Evolutionary conservation across 1,140 invertebrate species (phyloP), one percentile per base, ranked within the genome.

Genomic region (Drosophila kanapiae): DNA sequence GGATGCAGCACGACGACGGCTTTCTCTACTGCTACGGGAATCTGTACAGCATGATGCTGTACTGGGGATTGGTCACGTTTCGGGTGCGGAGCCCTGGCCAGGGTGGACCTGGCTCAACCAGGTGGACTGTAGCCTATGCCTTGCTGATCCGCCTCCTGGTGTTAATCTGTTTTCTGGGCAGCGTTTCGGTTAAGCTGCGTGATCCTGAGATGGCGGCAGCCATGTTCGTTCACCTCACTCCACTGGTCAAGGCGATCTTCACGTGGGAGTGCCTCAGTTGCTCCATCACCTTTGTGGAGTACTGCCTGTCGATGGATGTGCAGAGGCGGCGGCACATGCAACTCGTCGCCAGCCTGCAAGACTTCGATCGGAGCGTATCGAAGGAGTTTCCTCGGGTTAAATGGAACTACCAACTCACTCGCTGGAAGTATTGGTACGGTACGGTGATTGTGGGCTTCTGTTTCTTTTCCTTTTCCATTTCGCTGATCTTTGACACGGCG

Each of bases 361-460:
- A 14, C 2, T 62, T 92, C 33, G 91, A 92, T 68, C 38, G 57
- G 0, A 11, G 47, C 1, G 45, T 92, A 8, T 42, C 68, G 3
- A 18, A 29, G 2, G n/a, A 72, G 27, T 92, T 91, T 40, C 69
- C 80, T 1, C 4, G 72, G 4, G 72, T 91, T 0, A 16, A 53
- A n/a, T 92, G 91, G 91, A 67, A 86, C 45, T 92, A 92, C 35
- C 37, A 76, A 3, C 82, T 78, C 13, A 80, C 75, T 4, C 63
- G 65, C 3, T 33, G 54, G 33, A 92, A 92, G 38, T 92, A 88
- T 64, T 67, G 48, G 64, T 64, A 82, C 49, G 76, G 84, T 56
- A 59, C 65, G 8, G 13, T 38, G 11, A 58, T 53, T n/a, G 54
- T 81, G 8, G 40, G 16, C 1, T 56, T 87, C 18, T 61, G 77